A percentile compares a stretch with the other conserved stretches of the same genome.
These are phyloP conservation scores for Malurus cyaneus DNA, from an alignment of 2,113 vertebrate genomes.

Conservation along the genomic window DNA sequence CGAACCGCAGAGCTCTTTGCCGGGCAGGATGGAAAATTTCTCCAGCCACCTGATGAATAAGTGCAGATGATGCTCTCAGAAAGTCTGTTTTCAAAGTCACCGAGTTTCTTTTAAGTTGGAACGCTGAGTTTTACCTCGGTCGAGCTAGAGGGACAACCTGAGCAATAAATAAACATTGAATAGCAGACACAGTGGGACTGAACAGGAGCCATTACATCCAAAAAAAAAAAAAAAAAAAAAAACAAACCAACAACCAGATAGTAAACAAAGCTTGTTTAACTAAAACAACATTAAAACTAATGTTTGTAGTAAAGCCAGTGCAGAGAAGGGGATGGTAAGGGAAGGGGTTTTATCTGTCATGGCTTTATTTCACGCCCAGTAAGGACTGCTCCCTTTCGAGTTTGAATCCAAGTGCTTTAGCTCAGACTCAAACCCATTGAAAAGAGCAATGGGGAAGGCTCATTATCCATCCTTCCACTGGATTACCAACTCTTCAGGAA, in stretches of 20 bases:
- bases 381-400: background rate
- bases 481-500: background rate
- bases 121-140: background rate
- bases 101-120: background rate
- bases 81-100: background rate
- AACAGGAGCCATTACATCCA: too few relatives aligned
- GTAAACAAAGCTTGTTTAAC: background rate
- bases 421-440: background rate
- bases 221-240: background rate
- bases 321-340: background rate
- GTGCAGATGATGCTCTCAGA: background rate
- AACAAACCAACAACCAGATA: fast-evolving
- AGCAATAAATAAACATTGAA: background rate
- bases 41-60: background rate
- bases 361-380: background rate
- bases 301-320: background rate
- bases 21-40: background rate
- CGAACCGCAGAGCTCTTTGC: background rate
- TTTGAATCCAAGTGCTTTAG: background rate
- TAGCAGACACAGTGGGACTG: background rate
- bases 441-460: background rate
- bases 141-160: background rate
- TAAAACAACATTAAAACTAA: background rate
- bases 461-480: background rate
- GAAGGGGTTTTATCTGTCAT: background rate